Conservation (phyloP, 1,140 invertebrate species). For the Drosophila takahashii region DNA sequence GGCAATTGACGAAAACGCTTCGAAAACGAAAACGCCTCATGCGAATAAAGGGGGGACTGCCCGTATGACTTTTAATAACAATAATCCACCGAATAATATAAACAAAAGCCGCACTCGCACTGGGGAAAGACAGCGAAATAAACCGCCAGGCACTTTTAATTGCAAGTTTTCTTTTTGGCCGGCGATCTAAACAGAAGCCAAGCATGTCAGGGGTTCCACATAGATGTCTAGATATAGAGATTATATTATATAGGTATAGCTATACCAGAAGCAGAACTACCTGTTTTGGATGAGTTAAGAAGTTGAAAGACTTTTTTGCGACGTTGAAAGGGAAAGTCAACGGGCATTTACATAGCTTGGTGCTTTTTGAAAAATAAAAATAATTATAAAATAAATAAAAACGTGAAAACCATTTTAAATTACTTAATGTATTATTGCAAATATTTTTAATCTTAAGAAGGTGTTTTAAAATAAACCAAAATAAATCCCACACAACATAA, state of each 20-base stretch:
- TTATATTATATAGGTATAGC: neutral
- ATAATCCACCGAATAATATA: slow-evolving; percentile 57
- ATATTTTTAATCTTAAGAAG: no score
- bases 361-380: neutral
- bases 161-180: slow-evolving; percentile 67
- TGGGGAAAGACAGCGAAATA: slow-evolving; percentile 19
- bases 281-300: slow-evolving; percentile 30
- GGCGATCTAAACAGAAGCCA: slow-evolving; percentile 43
- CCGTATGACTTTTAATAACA: slow-evolving; percentile 53
- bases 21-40: slow-evolving; percentile 20
- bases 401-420: no score
- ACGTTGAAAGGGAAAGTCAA: slow-evolving; percentile 25
- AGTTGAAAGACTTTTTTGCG: neutral
- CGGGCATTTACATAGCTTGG: neutral
- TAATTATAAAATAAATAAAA: no score
- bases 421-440: no score
- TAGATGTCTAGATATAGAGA: slow-evolving; percentile 9
- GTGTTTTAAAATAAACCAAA: no score
- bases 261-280: slow-evolving; percentile 21
- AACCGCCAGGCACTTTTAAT: slow-evolving; percentile 54
- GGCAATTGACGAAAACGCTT: slow-evolving; percentile 31
- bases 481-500: neutral
- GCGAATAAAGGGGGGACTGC: slow-evolving; percentile 11
- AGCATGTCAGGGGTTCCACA: slow-evolving; percentile 28
- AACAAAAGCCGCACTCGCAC: slow-evolving; percentile 22